These are phyloP conservation scores for cat (Felis catus) DNA, from an alignment of 2,113 vertebrate genomes.

Conservation along the genomic window DNA sequence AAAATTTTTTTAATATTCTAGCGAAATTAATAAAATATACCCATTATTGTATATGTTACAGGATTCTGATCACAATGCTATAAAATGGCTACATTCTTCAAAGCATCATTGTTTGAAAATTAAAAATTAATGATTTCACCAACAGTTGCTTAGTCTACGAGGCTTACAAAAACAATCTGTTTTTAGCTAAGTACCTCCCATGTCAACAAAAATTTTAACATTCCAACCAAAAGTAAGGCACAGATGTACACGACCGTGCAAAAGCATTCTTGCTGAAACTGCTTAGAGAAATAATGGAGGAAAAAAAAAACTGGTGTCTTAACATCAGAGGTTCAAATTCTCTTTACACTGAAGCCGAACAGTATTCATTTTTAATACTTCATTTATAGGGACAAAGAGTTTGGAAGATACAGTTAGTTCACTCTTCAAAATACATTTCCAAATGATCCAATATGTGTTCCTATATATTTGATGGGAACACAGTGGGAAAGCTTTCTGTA, in stretches of 20 bases:
- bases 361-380: neutral
- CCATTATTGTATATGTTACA: neutral
- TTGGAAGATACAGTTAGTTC: neutral
- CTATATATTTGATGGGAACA: neutral
- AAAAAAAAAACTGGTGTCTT: neutral
- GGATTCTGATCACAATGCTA: neutral
- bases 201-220: neutral
- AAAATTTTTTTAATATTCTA: neutral
- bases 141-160: neutral
- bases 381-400: neutral
- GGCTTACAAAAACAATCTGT: neutral
- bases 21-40: neutral
- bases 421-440: neutral
- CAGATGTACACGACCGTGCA: neutral
- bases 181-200: neutral
- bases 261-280: neutral
- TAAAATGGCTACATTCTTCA: neutral
- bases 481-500: neutral
- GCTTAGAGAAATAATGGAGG: neutral
- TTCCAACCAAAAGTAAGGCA: neutral
- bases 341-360: neutral
- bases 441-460: neutral
- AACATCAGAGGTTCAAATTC: neutral
- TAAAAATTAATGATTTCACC: conserved; percentile 33
- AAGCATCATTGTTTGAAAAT: neutral